Base-by-base conservation (phyloP, 2,797 vertebrate genomes). In the Sternotherus odoratus region DNA sequence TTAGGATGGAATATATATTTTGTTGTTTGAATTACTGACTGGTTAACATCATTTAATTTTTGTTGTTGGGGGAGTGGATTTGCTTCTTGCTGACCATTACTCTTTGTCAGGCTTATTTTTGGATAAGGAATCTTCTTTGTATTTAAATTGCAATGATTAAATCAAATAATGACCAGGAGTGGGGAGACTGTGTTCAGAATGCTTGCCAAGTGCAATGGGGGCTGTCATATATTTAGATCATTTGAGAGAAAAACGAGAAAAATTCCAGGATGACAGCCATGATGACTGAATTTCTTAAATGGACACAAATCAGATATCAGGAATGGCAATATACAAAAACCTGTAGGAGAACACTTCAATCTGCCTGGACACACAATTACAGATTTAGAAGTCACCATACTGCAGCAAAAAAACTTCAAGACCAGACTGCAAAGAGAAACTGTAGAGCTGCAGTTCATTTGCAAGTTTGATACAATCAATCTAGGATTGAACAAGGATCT, bases 51-150 rank as follows among this genome's bases (percentile, higher is more conserved):
- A 28, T 9, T 23, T n/a, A 7, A 11, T 56, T 82, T 26, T 23
- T 17, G 33, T 16, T 56, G 11, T 5, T 56, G 66, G 69, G 51
- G 5, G 12, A 19, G 80, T 77, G 43, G 9, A 7, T 82, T 69
- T 39, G 33, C 56, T n/a, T 82, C 16, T 3, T 77, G 74, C 43
- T 89, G 50, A 6, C 82, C 83, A 21, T 6, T 50, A 50, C 79
- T 82, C 43, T 89, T 11, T 15, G 48, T 5, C 80, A 53, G 36
- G 36, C n/a, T 43, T 23, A n/a, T 74, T 74, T 79, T 28, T 56
- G 12, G 17, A 57, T 1, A 1, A 0, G 0, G 77, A 28, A 50
- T 84, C 57, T 15, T 8, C 30, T 39, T 90, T 85, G 51, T 72
- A 79, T 82, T 86, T 69, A 81, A 63, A 60, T 12, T 57, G 33